A percentile compares a stretch with the other conserved stretches of the same genome.
phyloP scores from a whole-genome alignment of 2,888 invertebrate genomes.

The Ditula angustiorana region DNA sequence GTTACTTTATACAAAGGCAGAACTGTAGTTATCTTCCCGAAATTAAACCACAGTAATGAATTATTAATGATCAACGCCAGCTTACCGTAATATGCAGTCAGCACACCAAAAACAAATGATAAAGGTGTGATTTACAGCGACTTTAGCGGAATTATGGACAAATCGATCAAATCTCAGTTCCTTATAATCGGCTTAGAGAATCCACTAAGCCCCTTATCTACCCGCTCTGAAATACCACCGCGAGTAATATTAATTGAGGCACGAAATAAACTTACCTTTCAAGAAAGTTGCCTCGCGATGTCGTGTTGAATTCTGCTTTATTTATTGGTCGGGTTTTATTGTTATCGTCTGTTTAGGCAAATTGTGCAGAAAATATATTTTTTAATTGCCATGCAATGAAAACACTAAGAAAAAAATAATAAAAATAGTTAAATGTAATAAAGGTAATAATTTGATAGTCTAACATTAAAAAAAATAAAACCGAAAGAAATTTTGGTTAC shows the following conservation, averaged over 20 bases:
- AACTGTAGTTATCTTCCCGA: too few relatives aligned
- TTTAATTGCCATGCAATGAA: not conserved
- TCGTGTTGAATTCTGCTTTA: constrained; percentile 23
- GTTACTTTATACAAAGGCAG: too few relatives aligned
- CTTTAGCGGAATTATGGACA: constrained; percentile 46
- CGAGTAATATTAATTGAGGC: constrained; percentile 27
- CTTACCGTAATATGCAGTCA: not conserved
- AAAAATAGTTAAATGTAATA: too few relatives aligned
- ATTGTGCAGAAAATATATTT: not conserved
- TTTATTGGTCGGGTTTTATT: constrained; percentile 16
- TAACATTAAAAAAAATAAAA: too few relatives aligned
- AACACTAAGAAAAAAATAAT: too few relatives aligned
- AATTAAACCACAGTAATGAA: not conserved
- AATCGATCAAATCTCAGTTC: constrained; percentile 52
- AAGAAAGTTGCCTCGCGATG: constrained; percentile 28
- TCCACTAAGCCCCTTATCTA: constrained; percentile 46
- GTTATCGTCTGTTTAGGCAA: not conserved
- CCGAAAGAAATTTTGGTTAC: too few relatives aligned
- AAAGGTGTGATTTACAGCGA: constrained; percentile 46
- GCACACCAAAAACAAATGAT: constrained; percentile 32
- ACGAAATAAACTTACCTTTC: constrained; percentile 33
- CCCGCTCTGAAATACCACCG: constrained; percentile 24
- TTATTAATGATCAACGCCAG: not conserved
- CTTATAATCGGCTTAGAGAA: constrained; percentile 51
- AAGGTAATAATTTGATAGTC: too few relatives aligned